phyloP scores from a whole-genome alignment of 2,113 vertebrate genomes.

The Corythornis madagascariensis region DNA sequence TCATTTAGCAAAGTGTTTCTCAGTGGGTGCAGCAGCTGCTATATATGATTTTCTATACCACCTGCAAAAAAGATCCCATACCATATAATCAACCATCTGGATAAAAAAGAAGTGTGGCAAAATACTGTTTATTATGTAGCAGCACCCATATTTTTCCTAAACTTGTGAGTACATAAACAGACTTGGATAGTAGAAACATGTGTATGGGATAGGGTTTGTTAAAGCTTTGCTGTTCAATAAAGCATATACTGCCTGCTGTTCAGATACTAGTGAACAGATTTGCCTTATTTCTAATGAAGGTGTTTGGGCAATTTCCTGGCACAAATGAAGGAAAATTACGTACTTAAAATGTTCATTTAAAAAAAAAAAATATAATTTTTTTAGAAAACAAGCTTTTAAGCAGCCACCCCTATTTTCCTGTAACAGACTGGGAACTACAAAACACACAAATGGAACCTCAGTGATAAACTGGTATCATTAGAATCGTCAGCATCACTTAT shows the following conservation, averaged over 20 bases:
- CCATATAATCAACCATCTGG: slow-evolving; percentile 81
- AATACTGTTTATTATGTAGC: slow-evolving; percentile 71
- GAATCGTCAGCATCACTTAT: slow-evolving; percentile 63
- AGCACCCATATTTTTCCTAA: slow-evolving; percentile 68
- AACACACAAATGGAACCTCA: slow-evolving; percentile 61
- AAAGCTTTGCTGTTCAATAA: slow-evolving; percentile 80
- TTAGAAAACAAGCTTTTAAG: not conserved
- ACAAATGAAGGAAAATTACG: slow-evolving; percentile 77
- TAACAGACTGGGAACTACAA: slow-evolving; percentile 73
- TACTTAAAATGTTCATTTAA: slow-evolving; percentile 73
- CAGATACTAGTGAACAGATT: slow-evolving; percentile 72
- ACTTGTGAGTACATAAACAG: slow-evolving; percentile 61
- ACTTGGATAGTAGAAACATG: slow-evolving; percentile 55
- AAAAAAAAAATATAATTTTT: not conserved
- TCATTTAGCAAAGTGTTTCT: slow-evolving; percentile 76
- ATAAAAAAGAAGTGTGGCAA: slow-evolving; percentile 57
- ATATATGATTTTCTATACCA: slow-evolving; percentile 80
- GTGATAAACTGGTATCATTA: slow-evolving; percentile 77
- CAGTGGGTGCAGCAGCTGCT: slow-evolving; percentile 75
- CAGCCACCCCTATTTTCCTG: slow-evolving; percentile 61
- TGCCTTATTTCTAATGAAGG: slow-evolving; percentile 78
- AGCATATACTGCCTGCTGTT: slow-evolving; percentile 79
- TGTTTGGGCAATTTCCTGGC: slow-evolving; percentile 77
- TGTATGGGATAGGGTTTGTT: slow-evolving; percentile 73
- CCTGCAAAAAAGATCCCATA: slow-evolving; percentile 77